phyloP scores from a whole-genome alignment of 2,113 vertebrate genomes.

The Microtus ochrogaster region DNA sequence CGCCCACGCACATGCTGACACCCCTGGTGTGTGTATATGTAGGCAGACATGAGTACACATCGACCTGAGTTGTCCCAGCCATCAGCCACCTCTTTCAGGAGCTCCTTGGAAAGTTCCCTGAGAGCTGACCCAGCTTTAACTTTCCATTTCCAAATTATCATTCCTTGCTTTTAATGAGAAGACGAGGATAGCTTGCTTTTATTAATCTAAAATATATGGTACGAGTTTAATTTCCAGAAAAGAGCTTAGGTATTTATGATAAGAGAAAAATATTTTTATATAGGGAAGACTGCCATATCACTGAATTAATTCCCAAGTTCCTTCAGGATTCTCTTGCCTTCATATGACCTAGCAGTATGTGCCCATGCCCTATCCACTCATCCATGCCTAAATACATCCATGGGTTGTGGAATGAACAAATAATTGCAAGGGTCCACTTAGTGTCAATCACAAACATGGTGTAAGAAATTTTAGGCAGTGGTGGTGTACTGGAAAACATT shows the following conservation, averaged over 20 bases:
- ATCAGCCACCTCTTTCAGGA: background rate
- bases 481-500: background rate
- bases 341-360: background rate
- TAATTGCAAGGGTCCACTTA: background rate
- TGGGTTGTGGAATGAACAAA: background rate
- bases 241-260: background rate
- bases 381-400: background rate
- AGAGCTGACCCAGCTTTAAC: background rate
- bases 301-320: background rate
- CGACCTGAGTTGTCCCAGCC: accelerated
- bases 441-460: background rate
- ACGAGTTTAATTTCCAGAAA: background rate
- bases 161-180: background rate
- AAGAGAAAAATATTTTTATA: background rate
- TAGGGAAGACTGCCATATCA: background rate
- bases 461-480: background rate
- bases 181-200: background rate
- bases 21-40: accelerated
- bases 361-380: background rate
- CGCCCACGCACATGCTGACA: accelerated
- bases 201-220: background rate
- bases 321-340: background rate
- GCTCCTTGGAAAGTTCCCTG: background rate
- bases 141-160: background rate
- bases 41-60: accelerated